Evolutionary conservation across 2,797 vertebrate species (phyloP).

Genomic region (Clamator glandarius): DNA sequence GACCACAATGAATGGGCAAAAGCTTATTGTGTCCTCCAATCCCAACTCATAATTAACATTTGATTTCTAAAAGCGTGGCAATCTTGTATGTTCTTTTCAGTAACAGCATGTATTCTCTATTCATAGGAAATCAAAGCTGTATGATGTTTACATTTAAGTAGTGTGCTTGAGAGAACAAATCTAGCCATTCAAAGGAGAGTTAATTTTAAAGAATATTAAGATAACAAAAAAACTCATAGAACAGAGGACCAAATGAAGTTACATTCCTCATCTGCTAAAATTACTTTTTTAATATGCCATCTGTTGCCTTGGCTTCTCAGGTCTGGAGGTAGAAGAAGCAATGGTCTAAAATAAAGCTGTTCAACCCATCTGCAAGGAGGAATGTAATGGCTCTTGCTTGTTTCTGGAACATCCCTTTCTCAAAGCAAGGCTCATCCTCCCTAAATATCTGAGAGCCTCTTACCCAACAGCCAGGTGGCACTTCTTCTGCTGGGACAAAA

Average conservation of each 20-base stretch:
- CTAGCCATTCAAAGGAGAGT: slow-evolving; percentile 34
- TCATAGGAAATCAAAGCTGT: slow-evolving; percentile 64
- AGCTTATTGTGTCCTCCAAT: slow-evolving; percentile 26
- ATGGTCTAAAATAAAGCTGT: not conserved
- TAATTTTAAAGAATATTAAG: slow-evolving; percentile 32
- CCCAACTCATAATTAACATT: slow-evolving; percentile 52
- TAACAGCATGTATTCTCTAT: slow-evolving; percentile 64
- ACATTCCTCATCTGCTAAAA: slow-evolving; percentile 10
- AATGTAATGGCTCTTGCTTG: not conserved
- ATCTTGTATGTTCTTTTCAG: slow-evolving; percentile 60
- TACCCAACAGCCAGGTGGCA: not conserved
- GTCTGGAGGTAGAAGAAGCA: not conserved
- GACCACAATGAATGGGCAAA: not conserved
- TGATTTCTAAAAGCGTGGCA: slow-evolving; percentile 54
- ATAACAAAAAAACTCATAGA: not conserved
- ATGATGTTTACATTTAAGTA: slow-evolving; percentile 58
- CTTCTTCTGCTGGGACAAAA: not conserved
- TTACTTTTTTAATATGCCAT: not conserved
- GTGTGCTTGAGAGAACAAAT: not conserved
- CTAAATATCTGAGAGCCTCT: not conserved
- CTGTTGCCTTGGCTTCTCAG: not conserved
- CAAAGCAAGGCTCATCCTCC: not conserved
- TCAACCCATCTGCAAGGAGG: not conserved
- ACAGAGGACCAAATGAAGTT: not conserved
- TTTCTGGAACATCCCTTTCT: not conserved